A percentile compares a stretch with the other conserved stretches of the same genome.
phyloP scores from a whole-genome alignment of 2,888 invertebrate species.

The Phyllotreta cruciferae region DNA sequence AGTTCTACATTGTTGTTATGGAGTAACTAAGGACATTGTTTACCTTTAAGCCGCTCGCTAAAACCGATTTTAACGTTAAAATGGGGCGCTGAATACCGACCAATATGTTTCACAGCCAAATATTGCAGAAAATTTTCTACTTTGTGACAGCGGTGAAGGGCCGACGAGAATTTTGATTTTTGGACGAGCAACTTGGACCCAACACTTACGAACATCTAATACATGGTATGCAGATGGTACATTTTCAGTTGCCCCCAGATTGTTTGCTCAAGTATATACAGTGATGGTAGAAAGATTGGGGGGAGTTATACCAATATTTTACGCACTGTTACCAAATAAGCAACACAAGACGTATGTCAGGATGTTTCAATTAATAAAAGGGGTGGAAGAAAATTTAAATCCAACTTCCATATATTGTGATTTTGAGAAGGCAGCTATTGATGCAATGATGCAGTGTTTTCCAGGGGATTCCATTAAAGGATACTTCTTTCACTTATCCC shows the following conservation, averaged over 20 bases:
- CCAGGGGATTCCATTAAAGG: neutral
- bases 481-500: too few relatives aligned
- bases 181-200: too few relatives aligned
- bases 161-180: too few relatives aligned
- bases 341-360: neutral
- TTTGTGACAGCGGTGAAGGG: too few relatives aligned
- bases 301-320: neutral
- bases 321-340: slow-evolving; percentile 1
- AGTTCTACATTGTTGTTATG: too few relatives aligned
- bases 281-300: neutral
- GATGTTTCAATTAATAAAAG: slow-evolving; percentile 6
- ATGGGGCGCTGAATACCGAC: too few relatives aligned
- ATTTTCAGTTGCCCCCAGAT: neutral
- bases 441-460: neutral
- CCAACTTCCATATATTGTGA: neutral
- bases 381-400: neutral
- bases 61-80: too few relatives aligned
- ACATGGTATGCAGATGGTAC: slow-evolving; percentile 7
- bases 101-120: too few relatives aligned
- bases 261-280: neutral
- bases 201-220: neutral
- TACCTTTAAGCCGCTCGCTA: too few relatives aligned
- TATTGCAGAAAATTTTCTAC: too few relatives aligned
- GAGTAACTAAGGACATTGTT: too few relatives aligned
- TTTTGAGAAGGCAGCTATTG: slow-evolving; percentile 1